phyloP scores from a whole-genome alignment of 92 coral and sea anemone species.

The Meandrina meandrites region DNA sequence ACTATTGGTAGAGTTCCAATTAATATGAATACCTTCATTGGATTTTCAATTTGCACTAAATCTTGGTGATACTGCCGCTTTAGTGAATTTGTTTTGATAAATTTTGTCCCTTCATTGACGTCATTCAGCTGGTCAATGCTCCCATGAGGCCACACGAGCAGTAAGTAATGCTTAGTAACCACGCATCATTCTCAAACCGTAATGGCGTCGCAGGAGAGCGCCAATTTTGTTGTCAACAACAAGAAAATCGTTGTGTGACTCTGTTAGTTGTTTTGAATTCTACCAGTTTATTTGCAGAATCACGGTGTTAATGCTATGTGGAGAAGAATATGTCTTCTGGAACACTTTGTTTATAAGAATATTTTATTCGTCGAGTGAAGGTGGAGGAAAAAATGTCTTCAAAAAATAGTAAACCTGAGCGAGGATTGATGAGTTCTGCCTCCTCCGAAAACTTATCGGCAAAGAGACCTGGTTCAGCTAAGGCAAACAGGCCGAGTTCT shows the following conservation, averaged over 20 bases:
- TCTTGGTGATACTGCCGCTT: no score
- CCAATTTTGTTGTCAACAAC: constrained; percentile 57
- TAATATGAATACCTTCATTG: no score
- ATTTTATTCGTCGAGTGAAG: not conserved
- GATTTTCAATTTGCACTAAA: no score
- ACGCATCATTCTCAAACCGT: constrained; percentile 38
- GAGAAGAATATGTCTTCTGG: not conserved
- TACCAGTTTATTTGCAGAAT: not conserved
- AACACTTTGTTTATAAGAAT: not conserved
- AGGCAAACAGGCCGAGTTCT: constrained; percentile 55
- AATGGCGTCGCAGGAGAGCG: constrained; percentile 72
- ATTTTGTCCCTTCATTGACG: constrained; percentile 9
- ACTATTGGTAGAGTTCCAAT: no score
- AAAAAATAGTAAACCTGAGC: constrained; percentile 27
- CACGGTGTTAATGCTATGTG: not conserved
- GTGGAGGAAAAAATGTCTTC: constrained; percentile 18
- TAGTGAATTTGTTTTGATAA: not conserved
- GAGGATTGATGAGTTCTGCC: constrained; percentile 3
- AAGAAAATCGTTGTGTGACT: constrained; percentile 24
- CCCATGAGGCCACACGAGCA: constrained; percentile 17
- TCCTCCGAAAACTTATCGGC: constrained; percentile 26
- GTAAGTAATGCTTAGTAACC: constrained; percentile 46
- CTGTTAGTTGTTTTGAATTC: not conserved
- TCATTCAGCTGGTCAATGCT: not conserved
- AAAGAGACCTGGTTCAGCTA: constrained; percentile 53